Evolutionary conservation across 2,797 vertebrate species (phyloP).

Genomic region (Myripristis murdjan): DNA sequence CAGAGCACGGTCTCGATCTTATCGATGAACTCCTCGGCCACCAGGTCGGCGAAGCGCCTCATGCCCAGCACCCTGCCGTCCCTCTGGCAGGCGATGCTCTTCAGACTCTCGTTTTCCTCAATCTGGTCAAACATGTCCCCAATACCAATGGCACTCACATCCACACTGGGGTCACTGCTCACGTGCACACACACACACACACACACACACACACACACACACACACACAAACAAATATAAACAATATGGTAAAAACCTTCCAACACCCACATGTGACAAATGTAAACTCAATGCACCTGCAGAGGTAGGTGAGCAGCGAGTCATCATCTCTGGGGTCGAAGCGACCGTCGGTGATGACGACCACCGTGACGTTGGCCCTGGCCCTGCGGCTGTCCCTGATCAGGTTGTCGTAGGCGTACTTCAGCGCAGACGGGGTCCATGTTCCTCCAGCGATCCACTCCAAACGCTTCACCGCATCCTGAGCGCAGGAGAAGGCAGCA

Average conservation of each 20-base stretch:
- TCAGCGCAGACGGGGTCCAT: slow-evolving; percentile 96
- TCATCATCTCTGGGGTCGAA: slow-evolving; percentile 95
- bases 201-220: slow-evolving; percentile 29
- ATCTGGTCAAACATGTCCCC: slow-evolving; percentile 96
- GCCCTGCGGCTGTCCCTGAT: slow-evolving; percentile 92
- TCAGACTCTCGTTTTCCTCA: slow-evolving; percentile 92
- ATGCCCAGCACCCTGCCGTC: slow-evolving; percentile 90
- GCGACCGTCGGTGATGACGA: slow-evolving; percentile 97
- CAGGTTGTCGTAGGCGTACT: slow-evolving; percentile 94
- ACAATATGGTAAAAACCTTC: no score
- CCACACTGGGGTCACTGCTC: slow-evolving; percentile 79
- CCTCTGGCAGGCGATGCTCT: slow-evolving; percentile 91
- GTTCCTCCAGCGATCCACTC: slow-evolving; percentile 99
- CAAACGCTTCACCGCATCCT: slow-evolving; percentile 93
- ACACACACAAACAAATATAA: no score
- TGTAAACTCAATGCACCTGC: slow-evolving; percentile 64
- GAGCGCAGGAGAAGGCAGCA: slow-evolving; percentile 6
- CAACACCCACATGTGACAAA: neutral
- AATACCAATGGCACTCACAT: slow-evolving; percentile 95
- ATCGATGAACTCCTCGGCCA: slow-evolving; percentile 96
- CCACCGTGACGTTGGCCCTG: slow-evolving; percentile 94
- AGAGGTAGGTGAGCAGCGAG: slow-evolving; percentile 90
- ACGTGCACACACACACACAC: slow-evolving; percentile 29
- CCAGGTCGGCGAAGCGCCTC: slow-evolving; percentile 95
- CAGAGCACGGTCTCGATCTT: slow-evolving; percentile 93